Percentiles rank a stretch among this genome's conserved stretches.
phyloP scores from a whole-genome alignment of 2,888 invertebrate species.

The Ophonus ardosiacus region DNA sequence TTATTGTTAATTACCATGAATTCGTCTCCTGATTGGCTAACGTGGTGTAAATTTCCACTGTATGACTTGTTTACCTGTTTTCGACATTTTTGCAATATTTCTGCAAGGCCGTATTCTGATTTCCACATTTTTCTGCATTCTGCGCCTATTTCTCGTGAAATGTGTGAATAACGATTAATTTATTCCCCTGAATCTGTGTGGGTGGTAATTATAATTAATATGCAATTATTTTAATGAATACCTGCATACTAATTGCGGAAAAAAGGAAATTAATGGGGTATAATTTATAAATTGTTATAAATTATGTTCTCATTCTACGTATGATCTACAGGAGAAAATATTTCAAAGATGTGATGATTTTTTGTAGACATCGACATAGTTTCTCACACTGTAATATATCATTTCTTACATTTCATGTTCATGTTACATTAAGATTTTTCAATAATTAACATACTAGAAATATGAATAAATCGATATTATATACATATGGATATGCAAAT shows the following conservation, averaged over 20 bases:
- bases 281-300: conserved; percentile 4
- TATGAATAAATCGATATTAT: not conserved
- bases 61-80: conserved; percentile 16
- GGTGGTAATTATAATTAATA: conserved; percentile 56
- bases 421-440: not conserved
- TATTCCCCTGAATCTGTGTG: conserved; percentile 34
- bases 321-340: conserved; percentile 37
- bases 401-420: not conserved
- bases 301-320: conserved; percentile 5
- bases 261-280: conserved; percentile 32
- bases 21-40: too few relatives aligned
- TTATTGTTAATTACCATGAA: conserved; percentile 4
- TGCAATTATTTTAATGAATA: conserved; percentile 57
- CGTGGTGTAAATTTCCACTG: not conserved
- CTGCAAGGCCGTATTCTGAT: conserved; percentile 4
- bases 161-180: conserved; percentile 32
- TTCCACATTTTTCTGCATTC: conserved; percentile 20
- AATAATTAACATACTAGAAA: not conserved
- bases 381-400: not conserved
- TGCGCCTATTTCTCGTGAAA: conserved; percentile 22
- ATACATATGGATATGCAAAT: not conserved
- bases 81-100: conserved; percentile 10
- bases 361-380: not conserved
- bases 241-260: conserved; percentile 24
- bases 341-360: conserved; percentile 12